phyloP scores from a whole-genome alignment of 2,797 vertebrate genomes.

The Rhyacichthys aspro region DNA sequence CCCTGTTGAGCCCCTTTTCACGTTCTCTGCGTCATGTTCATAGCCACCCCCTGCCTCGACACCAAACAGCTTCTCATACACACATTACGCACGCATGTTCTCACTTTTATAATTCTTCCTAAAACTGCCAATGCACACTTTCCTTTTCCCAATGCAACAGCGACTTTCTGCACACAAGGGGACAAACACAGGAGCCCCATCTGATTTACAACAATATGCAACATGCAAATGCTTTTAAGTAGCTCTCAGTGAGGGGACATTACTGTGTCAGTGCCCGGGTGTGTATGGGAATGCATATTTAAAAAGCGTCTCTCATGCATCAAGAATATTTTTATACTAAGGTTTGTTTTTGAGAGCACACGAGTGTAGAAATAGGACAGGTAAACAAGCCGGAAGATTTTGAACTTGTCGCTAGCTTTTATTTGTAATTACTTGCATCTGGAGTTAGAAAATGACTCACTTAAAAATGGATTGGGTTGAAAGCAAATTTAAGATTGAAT shows the following conservation, averaged over 20 bases:
- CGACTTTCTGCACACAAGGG: neutral
- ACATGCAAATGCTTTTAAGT: conserved; percentile 76
- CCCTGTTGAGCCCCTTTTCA: conserved; percentile 15
- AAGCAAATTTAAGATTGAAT: too few species aligned
- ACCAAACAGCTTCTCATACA: conserved; percentile 21
- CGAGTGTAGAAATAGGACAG: neutral
- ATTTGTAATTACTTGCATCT: conserved; percentile 7
- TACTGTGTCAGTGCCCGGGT: conserved; percentile 29
- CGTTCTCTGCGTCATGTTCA: conserved; percentile 22
- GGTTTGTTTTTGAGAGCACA: conserved; percentile 11
- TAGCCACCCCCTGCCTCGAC: conserved; percentile 22
- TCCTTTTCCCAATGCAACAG: conserved; percentile 10
- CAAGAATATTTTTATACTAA: conserved; percentile 17
- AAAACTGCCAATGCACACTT: conserved; percentile 3
- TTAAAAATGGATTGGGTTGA: neutral
- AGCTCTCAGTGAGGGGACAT: conserved; percentile 23
- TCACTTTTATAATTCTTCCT: conserved; percentile 13
- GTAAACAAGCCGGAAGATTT: neutral
- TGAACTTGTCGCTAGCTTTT: neutral
- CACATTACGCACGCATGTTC: neutral
- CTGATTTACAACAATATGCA: conserved; percentile 27
- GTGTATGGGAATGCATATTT: conserved; percentile 27
- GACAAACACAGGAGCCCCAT: conserved; percentile 26
- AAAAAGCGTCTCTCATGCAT: conserved; percentile 24
- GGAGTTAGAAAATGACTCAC: neutral